Percentiles rank a stretch among this genome's conserved stretches.
phyloP scores from a whole-genome alignment of 1,140 invertebrate genomes.

The Mya arenaria region DNA sequence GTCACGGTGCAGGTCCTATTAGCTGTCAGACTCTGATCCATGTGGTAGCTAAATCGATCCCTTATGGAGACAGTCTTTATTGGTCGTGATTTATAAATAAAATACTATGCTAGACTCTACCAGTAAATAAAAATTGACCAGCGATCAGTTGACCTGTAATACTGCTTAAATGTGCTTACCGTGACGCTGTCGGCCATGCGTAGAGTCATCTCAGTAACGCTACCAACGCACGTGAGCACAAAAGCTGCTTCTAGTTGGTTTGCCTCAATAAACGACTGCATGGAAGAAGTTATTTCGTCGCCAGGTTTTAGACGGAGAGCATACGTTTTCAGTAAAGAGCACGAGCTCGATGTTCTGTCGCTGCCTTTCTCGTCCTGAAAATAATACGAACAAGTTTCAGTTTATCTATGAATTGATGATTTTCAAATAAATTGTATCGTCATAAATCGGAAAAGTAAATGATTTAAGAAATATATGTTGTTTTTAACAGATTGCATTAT shows the following conservation, averaged over 20 bases:
- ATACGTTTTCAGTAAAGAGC: constrained; percentile 58
- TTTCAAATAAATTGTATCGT: neutral
- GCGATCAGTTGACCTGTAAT: too few species aligned
- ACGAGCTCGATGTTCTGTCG: neutral
- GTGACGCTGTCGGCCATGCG: constrained; percentile 76
- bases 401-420: neutral
- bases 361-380: neutral
- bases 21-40: too few species aligned
- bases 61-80: too few species aligned
- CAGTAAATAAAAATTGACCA: too few species aligned
- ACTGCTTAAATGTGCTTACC: too few species aligned
- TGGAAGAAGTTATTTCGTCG: constrained; percentile 74
- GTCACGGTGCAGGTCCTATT: too few species aligned
- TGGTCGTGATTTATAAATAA: too few species aligned
- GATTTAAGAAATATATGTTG: neutral
- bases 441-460: neutral
- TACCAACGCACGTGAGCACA: constrained; percentile 81
- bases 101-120: too few species aligned
- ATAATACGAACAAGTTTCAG: neutral
- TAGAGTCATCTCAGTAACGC: constrained; percentile 79
- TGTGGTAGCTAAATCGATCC: too few species aligned
- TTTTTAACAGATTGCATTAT: neutral
- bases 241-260: constrained; percentile 78
- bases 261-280: constrained; percentile 74
- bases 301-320: constrained; percentile 76